Evolutionary conservation across 2,888 invertebrate genomes (phyloP).

Genomic region (Luffia ferchaultella): DNA sequence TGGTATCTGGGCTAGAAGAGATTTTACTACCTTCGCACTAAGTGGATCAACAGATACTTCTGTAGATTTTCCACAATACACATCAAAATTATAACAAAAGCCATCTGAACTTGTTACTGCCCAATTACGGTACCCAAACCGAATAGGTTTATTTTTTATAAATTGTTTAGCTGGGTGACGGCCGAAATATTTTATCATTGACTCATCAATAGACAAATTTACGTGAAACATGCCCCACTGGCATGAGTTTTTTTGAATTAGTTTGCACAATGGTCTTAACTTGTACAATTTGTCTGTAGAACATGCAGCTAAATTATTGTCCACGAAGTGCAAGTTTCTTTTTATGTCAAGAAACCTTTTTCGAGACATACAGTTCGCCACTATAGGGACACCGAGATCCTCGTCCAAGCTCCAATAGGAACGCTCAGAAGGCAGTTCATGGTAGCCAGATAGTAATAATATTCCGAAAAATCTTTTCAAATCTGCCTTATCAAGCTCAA

Average conservation of each 20-base stretch:
- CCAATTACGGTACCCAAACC: constrained; percentile 2
- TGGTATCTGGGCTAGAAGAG: constrained; percentile 15
- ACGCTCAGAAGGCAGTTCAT: neutral
- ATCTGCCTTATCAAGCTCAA: neutral
- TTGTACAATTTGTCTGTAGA: constrained; percentile 5
- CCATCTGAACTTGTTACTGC: neutral
- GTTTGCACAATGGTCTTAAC: neutral
- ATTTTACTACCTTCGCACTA: constrained; percentile 15
- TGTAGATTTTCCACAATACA: constrained; percentile 15
- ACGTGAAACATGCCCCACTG: neutral
- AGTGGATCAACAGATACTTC: constrained; percentile 11
- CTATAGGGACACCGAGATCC: neutral
- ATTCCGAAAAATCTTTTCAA: neutral
- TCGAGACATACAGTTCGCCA: constrained; percentile 1
- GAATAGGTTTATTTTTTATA: constrained; percentile 3
- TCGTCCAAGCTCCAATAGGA: neutral
- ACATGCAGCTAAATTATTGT: constrained; percentile 3
- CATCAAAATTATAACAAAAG: constrained; percentile 10
- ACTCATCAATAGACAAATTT: neutral
- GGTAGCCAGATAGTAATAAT: neutral
- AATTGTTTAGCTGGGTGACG: constrained; percentile 2
- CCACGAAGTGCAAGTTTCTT: constrained; percentile 1
- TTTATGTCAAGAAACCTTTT: constrained; percentile 4
- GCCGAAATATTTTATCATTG: constrained; percentile 3
- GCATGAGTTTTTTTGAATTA: neutral